Evolutionary conservation across 2,888 invertebrate species (phyloP).

Genomic region (Candidula unifasciata): DNA sequence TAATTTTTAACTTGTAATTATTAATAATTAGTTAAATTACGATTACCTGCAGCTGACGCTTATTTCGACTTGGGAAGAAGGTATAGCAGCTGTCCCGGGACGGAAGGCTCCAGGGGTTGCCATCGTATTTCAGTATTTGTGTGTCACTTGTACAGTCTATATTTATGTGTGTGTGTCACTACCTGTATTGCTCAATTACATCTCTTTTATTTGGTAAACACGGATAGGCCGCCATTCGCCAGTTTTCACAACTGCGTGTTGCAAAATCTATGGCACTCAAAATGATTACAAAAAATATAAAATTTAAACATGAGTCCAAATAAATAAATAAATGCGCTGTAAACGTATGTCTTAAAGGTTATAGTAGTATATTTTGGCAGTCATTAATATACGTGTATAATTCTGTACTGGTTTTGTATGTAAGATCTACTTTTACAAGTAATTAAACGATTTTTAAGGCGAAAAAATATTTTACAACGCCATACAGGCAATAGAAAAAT

Average conservation of each 20-base stretch:
- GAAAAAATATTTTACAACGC: no score
- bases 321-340: no score
- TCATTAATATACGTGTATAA: no score
- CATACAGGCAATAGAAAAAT: no score
- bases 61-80: slow-evolving; percentile 55
- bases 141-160: not conserved
- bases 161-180: not conserved
- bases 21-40: not conserved
- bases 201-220: slow-evolving; percentile 6
- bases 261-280: no score
- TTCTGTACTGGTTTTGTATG: no score
- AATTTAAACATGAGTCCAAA: no score
- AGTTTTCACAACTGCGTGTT: slow-evolving; percentile 3
- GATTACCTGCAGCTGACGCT: slow-evolving; percentile 54
- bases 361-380: no score
- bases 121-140: slow-evolving; percentile 3
- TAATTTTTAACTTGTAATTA: not conserved
- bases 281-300: no score
- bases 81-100: slow-evolving; percentile 54
- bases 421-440: no score
- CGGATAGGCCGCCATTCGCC: not conserved
- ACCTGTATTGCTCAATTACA: not conserved
- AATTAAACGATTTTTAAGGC: no score
- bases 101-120: slow-evolving; percentile 49
- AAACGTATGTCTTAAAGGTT: no score